Base-by-base conservation (phyloP, 2,888 invertebrate genomes). In the Agriopis marginaria region DNA sequence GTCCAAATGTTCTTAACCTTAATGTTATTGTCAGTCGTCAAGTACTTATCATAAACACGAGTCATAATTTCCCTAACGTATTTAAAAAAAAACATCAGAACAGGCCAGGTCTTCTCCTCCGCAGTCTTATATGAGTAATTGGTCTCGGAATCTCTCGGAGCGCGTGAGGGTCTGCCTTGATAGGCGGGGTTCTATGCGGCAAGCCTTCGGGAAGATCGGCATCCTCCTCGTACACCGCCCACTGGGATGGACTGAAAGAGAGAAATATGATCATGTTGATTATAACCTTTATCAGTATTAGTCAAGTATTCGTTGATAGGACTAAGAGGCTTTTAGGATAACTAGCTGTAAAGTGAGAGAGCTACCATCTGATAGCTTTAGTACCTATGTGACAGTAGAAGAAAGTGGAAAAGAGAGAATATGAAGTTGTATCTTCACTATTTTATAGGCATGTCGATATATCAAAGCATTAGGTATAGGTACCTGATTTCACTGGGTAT, bases 401-500 rank as follows among this genome's bases (percentile, higher is more conserved):
- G 32, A 32, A 3, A 32, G 3, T 3, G 17, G 17, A 23, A 23
- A 23, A 23, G 17, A 23, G 17, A 23, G 17, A 23, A 23, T 23
- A 23, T 23, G 17, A 23, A 23, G 17, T 3, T 32, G 32, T 32
- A 32, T 32, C 32, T 32, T 32, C 32, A 1, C 32, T 5, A 32
- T 32, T 32, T 5, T 4, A 32, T 10, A 51, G 6, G 0, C 9
- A 14, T 10, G 4, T 51, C 8, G 10, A 32, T 0, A 12, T 3
- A 9, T 12, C 12, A 49, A 50, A 14, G 70, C 84, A 32, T 87
- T 81, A 23, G 17, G 17, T 23, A 94, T 81, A 23, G 17, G 17
- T 23, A 94, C 94, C 87, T 93, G 71, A 91, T 92, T 78, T 95
- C 94, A 82, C 94, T 94, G 0, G 94, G 94, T 73, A 93, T 93